A percentile compares a stretch with the other conserved stretches of the same genome.
phyloP scores from a whole-genome alignment of 2,113 vertebrate species.

The Terrapene triunguis region DNA sequence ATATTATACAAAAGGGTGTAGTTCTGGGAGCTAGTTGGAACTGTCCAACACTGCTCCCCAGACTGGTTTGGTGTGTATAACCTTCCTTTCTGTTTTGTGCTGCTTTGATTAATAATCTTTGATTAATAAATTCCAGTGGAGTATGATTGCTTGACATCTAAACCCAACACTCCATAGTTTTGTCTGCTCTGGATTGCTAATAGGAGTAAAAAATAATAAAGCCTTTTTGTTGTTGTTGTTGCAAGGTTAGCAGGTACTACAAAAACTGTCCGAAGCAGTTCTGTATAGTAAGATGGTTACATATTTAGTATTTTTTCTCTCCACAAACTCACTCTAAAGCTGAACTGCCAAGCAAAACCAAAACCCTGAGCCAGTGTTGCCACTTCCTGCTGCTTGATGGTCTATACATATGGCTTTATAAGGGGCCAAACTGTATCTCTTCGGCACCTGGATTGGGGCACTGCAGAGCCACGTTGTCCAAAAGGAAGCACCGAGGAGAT shows the following conservation, averaged over 20 bases:
- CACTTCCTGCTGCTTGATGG: background rate
- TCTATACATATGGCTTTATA: background rate
- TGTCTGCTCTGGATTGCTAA: background rate
- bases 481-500: background rate
- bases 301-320: background rate
- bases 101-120: background rate
- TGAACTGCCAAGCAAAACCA: background rate
- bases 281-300: background rate
- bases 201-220: background rate
- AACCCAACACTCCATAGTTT: background rate
- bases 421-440: background rate
- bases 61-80: background rate
- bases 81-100: background rate
- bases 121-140: background rate
- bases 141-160: background rate
- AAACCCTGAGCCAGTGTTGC: background rate
- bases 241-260: background rate
- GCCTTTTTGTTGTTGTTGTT: background rate
- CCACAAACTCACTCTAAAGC: background rate
- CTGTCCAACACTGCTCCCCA: background rate
- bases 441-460: background rate
- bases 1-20: background rate
- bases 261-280: background rate
- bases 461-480: background rate
- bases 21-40: background rate